phyloP scores from a whole-genome alignment of 2,797 vertebrate species.

The Halcyon chelicuti region DNA sequence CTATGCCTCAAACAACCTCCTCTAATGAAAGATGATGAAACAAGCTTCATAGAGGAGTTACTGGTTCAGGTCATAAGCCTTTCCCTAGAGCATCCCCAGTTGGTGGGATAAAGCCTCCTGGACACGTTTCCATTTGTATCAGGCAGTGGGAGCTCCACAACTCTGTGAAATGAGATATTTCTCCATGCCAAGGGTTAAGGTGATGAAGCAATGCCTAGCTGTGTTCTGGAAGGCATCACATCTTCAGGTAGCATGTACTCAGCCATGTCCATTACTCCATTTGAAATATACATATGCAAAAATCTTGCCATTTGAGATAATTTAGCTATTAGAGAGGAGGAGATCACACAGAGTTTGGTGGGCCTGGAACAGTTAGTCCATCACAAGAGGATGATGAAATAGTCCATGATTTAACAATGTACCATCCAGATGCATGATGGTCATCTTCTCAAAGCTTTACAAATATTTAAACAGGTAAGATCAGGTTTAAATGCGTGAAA shows the following conservation, averaged over 20 bases:
- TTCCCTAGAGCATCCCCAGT: background rate
- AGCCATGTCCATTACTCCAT: background rate
- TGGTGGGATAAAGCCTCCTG: background rate
- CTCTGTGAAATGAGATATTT: background rate
- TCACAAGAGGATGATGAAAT: background rate
- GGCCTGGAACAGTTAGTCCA: background rate
- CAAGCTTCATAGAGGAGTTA: background rate
- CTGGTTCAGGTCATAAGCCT: background rate
- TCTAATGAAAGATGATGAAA: background rate
- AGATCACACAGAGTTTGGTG: background rate
- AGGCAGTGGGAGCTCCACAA: background rate
- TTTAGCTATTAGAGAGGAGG: background rate
- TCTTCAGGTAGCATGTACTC: background rate
- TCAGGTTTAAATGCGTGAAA: background rate
- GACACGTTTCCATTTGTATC: background rate
- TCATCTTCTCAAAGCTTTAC: background rate
- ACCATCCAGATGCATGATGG: background rate
- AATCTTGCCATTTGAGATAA: background rate
- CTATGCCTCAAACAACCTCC: background rate
- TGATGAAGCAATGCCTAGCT: background rate
- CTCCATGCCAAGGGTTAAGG: background rate
- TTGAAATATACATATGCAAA: background rate
- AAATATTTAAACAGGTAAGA: background rate
- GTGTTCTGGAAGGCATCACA: background rate
- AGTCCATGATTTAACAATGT: background rate